phyloP scores from a whole-genome alignment of 2,113 vertebrate genomes.

The mouse (Mus musculus) region DNA sequence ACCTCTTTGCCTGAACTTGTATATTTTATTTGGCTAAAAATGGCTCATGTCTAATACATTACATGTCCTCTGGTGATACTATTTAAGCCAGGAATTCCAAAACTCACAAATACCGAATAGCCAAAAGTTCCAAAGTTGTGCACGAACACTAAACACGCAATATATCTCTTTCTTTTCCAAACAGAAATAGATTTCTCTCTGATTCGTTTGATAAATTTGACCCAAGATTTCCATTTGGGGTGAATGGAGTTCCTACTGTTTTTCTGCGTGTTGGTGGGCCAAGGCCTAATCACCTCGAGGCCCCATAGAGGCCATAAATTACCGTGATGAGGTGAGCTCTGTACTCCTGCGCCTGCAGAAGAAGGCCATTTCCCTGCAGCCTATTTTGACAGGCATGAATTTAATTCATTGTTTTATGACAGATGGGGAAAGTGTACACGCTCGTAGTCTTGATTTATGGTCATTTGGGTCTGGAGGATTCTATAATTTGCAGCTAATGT shows the following conservation, averaged over 20 bases:
- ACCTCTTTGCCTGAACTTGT: conserved; percentile 91
- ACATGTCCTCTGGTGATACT: conserved; percentile 94
- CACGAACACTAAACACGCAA: conserved; percentile 94
- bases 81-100: conserved; percentile 99
- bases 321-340: conserved; percentile 97
- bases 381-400: conserved; percentile 97
- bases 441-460: conserved; percentile 97
- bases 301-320: conserved; percentile 99
- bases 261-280: conserved; percentile 99
- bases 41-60: conserved; percentile 93
- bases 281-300: conserved; percentile 95
- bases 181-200: conserved; percentile 97
- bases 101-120: conserved; percentile 96
- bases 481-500: conserved; percentile 96
- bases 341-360: conserved; percentile 94
- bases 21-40: conserved; percentile 98
- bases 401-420: conserved; percentile 99
- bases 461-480: conserved; percentile 97
- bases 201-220: conserved; percentile 99
- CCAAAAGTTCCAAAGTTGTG: conserved; percentile 94
- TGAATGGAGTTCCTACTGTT: conserved; percentile 99
- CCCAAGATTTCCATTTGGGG: conserved; percentile 96
- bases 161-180: conserved; percentile 96
- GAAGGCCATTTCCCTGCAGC: conserved; percentile 92
- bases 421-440: conserved; percentile 96